These are phyloP conservation scores for Chymomyza caudatula DNA, from an alignment of 2,888 invertebrate genomes.

Conservation along the genomic window DNA sequence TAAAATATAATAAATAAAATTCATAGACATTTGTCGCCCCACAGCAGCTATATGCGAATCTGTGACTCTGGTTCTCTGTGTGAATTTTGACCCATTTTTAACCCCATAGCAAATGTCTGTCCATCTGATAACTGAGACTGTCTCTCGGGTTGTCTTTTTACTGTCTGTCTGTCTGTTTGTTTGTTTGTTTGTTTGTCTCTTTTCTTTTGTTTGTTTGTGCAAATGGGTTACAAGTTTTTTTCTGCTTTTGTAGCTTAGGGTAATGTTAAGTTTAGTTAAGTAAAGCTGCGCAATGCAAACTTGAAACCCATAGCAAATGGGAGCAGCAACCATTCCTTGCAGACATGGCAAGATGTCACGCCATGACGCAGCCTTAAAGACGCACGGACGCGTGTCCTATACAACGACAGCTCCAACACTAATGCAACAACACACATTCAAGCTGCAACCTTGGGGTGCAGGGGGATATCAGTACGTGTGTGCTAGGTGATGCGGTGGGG, in stretches of 20 bases:
- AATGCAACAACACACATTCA: no score
- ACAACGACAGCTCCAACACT: neutral
- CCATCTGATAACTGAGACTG: neutral
- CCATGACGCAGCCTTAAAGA: slow-evolving; percentile 42
- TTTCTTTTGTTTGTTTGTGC: slow-evolving; percentile 41
- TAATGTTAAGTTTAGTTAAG: slow-evolving; percentile 47
- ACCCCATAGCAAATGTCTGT: neutral
- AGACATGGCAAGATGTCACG: slow-evolving; percentile 62
- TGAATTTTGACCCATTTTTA: slow-evolving; percentile 53
- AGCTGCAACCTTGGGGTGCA: no score
- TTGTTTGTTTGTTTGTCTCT: slow-evolving; percentile 40
- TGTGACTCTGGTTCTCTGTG: slow-evolving; percentile 12
- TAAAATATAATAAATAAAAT: slow-evolving; percentile 26
- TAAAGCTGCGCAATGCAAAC: slow-evolving; percentile 35
- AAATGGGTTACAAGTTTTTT: slow-evolving; percentile 62
- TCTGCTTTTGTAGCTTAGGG: slow-evolving; percentile 32
- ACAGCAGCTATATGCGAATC: neutral
- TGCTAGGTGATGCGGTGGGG: neutral
- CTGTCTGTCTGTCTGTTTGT: neutral
- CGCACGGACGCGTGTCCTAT: neutral
- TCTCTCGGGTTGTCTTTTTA: neutral
- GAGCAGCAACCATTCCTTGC: slow-evolving; percentile 3
- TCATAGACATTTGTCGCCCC: slow-evolving; percentile 18
- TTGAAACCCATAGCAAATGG: slow-evolving; percentile 15
- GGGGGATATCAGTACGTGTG: no score